A percentile compares a stretch with the other conserved stretches of the same genome.
Evolutionary conservation across 2,888 invertebrate species (phyloP).

Genomic region (Tortricodes alternella): DNA sequence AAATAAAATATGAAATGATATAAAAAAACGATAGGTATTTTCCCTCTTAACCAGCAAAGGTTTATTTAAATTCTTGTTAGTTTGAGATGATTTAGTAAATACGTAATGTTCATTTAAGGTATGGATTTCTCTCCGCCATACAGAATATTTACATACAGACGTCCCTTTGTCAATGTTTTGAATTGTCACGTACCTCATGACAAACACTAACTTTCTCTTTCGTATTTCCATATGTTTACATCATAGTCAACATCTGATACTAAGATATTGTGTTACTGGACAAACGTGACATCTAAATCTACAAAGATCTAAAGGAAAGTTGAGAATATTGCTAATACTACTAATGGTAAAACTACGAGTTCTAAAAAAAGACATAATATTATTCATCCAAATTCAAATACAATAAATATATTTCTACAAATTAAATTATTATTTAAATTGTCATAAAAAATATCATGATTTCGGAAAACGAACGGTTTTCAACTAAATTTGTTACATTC

Average conservation of each 20-base stretch:
- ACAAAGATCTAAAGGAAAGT: neutral
- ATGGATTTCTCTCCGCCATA: conserved; percentile 50
- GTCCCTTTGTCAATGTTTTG: conserved; percentile 30
- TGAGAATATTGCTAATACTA: neutral
- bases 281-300: conserved; percentile 22
- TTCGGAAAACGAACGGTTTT: no score
- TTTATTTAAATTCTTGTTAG: neutral
- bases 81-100: conserved; percentile 7
- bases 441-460: no score
- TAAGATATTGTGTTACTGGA: conserved; percentile 23
- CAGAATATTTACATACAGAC: conserved; percentile 31
- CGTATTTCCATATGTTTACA: conserved; percentile 22
- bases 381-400: no score
- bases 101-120: conserved; percentile 1
- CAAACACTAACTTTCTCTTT: conserved; percentile 30
- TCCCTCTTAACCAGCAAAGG: neutral
- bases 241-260: conserved; percentile 23
- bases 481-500: no score
- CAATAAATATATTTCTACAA: no score
- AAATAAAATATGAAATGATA: neutral
- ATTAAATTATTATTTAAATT: no score
- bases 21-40: no score
- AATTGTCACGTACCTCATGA: conserved; percentile 29
- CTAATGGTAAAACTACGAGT: no score
- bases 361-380: no score